Base-by-base conservation (phyloP, 2,888 invertebrate species). In the Drosophila pseudotalamancana region DNA sequence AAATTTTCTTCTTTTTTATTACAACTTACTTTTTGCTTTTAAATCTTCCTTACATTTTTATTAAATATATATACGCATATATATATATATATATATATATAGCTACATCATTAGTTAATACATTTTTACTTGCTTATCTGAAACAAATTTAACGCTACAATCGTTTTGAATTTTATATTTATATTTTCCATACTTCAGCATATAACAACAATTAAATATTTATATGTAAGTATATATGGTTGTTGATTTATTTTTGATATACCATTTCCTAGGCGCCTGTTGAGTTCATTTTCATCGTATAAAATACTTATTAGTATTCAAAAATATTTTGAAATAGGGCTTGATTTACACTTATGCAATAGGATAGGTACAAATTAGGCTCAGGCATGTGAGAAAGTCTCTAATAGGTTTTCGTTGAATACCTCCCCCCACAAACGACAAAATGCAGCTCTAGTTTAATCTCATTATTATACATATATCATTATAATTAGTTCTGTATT, bases 321-420 rank as follows among this genome's bases (percentile, higher is more conserved):
- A 81, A 81, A 85, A 83, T 79, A 86, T 70, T 77, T 43, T 65
- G n/a, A 65, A 78, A 72, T 74, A 69, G 85, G 73, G 74, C 68
- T 78, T 62, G 81, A 62, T 79, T 83, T 78, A 69, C 80, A 77
- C 81, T 81, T 81, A 85, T 82, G 82, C 87, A 74, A 77, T 79
- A 83, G 81, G 86, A 86, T 74, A 89, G 89, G 89, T 89, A 89
- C 89, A 88, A 88, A 89, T 86, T 85, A 89, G 86, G 88, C 86
- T 87, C 80, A 89, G 84, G 88, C 87, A 61, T 74, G 72, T 70
- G 70, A 77, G 73, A 83, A 77, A 86, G 81, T 88, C 81, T 87
- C 79, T 81, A 68, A 80, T 67, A 66, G 72, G 64, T 75, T 18
- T 77, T 72, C 66, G 50, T 70, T 74, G 59, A 62, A 65, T 62